These are phyloP conservation scores for Gambusia yucatana DNA, from an alignment of 2,797 vertebrate genomes.

Conservation along the genomic window DNA sequence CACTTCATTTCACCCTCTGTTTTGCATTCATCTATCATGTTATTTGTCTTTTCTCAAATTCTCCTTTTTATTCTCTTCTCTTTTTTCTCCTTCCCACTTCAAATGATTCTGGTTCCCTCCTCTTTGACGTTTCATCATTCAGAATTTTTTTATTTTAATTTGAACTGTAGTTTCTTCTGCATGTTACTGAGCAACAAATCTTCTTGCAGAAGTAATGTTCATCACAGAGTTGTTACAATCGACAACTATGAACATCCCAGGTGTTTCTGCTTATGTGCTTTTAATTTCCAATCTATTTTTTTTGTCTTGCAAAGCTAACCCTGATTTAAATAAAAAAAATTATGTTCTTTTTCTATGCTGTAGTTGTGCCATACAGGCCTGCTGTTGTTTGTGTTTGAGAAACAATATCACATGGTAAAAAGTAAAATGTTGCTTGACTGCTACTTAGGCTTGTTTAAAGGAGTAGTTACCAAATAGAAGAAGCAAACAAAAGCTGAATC, in stretches of 20 bases:
- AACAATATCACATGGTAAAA: conserved; percentile 53
- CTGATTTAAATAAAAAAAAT: conserved; percentile 22
- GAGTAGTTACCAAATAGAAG: conserved; percentile 52
- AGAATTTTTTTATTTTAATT: background rate
- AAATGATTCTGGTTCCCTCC: background rate
- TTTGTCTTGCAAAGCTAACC: conserved; percentile 16
- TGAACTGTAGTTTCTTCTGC: background rate
- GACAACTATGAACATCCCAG: conserved; percentile 18
- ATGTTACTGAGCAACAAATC: background rate
- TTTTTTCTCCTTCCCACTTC: background rate
- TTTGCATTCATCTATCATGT: background rate
- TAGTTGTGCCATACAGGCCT: conserved; percentile 32
- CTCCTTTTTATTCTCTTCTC: background rate
- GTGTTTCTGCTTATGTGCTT: conserved; percentile 14
- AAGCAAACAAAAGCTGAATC: conserved; percentile 52
- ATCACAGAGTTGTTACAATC: conserved; percentile 6
- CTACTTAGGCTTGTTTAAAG: conserved; percentile 66
- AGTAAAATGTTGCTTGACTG: conserved; percentile 67
- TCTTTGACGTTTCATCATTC: background rate
- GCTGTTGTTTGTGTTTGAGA: conserved; percentile 76
- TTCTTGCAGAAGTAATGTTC: background rate
- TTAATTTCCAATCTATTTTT: background rate
- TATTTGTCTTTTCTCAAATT: background rate
- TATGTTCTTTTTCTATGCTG: conserved; percentile 23
- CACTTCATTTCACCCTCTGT: background rate